Base-by-base conservation (phyloP, 2,113 vertebrate species). In the Sisor rabdophorus region DNA sequence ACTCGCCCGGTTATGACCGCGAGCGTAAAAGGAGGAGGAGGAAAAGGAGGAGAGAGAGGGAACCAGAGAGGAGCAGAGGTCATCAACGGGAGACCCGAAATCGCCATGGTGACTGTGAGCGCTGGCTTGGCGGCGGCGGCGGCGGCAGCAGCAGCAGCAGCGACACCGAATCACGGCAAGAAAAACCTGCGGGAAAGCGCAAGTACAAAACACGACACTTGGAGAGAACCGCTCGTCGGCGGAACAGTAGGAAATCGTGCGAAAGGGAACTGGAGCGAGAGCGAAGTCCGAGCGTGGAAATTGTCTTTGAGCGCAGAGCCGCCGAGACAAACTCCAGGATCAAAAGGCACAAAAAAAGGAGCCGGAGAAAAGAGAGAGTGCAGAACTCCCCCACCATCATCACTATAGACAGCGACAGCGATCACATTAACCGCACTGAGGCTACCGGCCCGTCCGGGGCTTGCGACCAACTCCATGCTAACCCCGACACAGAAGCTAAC, bases 161-260 rank as follows among this genome's bases (percentile, higher is more conserved):
- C 54, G 61, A 65, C 4, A 71, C 16, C 0, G 81, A 80, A 2
- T 65, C 58, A 2, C 58, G 89, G 74, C 89, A 78, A 3, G 94
- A 97, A 80, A 99, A 99, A 67, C 96, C 96, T 11, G 88, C 94
- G 13, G 97, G 96, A 4, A 99, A 99, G 85, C 93, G 96, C 73
- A 99, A 98, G 82, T 98, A 96, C 68, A 99, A 99, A 89, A 94
- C 93, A 4, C 92, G 92, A 4, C 95, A 99, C 85, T 84, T 99
- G 79, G 96, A 98, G 79, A 10, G 79, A 87, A 36, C 78, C 1
- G 81, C 73, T 58, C 47, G 17, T 32, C 73, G 74, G 0, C 68
- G 68, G 47, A 44, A 60, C 86, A 0, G 2, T 20, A 10, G 72
- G 77, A 0, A 84, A 71, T 28, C 72, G 84, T 58, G 2, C 90